Base-by-base conservation (phyloP, 2,888 invertebrate genomes). In the Apotomis betuletana region DNA sequence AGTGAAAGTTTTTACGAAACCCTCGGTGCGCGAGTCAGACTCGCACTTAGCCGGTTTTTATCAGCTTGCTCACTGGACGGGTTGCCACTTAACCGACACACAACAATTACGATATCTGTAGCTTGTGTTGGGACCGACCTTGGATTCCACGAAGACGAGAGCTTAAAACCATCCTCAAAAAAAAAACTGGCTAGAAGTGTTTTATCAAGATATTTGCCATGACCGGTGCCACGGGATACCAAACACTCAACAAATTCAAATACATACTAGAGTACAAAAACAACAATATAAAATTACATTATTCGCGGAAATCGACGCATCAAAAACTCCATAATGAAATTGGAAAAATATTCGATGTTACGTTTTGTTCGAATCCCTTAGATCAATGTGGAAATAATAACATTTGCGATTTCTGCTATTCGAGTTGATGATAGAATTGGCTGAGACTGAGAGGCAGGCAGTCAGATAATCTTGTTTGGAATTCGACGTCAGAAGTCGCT, bases 331-430 rank as follows among this genome's bases (percentile, higher is more conserved):
- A 58, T 71, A 49, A 68, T 67, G 15, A 62, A 68, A 72, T 63
- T 63, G 46, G 44, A 54, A 63, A 58, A 63, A 68, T 62, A 52
- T 54, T 41, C 12, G 49, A 67, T 62, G 61, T 9, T 51, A 27
- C 2, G 27, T 71, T 70, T 70, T 70, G 38, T 64, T 55, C 54
- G 61, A 67, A 71, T 61, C 67, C 55, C 55, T 67, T 60, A 61
- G 61, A 71, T 67, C 49, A 27, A 61, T 62, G 46, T 62, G 57
- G 51, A 57, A 55, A 61, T 60, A 70, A 60, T 67, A 67, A 67
- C 70, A 67, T 70, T 70, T 80, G 81, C 79, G 77, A 78, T 80
- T 80, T 79, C 78, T 75, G 76, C 70, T 74, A 75, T 76, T 75
- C 59, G 71, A 76, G 75, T 77, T 77, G 76, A 74, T 75, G 71